Evolutionary conservation across 2,113 vertebrate genomes (phyloP).

Genomic region (Percopsis transmontana): DNA sequence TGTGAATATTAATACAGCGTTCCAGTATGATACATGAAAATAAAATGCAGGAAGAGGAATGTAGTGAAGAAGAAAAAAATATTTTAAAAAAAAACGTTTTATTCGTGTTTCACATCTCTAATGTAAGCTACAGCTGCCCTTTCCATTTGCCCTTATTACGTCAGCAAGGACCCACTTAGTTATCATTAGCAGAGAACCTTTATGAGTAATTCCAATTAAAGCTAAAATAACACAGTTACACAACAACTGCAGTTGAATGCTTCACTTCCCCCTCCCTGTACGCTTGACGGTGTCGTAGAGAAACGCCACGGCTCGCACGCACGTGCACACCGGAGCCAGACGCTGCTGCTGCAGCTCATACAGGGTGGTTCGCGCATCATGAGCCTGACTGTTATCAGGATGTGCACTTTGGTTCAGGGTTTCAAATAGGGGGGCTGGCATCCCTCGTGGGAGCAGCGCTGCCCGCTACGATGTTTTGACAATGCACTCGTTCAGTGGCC

Average conservation of each 20-base stretch:
- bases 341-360: conserved; percentile 12
- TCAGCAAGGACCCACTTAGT: neutral
- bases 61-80: no score
- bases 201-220: no score
- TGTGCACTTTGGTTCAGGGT: conserved; percentile 57
- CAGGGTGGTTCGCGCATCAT: conserved; percentile 47
- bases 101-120: no score
- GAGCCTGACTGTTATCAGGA: conserved; percentile 60
- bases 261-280: no score
- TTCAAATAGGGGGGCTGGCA: conserved; percentile 36
- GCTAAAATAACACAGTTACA: neutral
- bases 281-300: neutral
- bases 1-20: no score
- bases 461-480: conserved; percentile 29
- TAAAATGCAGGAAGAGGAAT: no score
- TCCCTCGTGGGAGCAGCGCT: conserved; percentile 52
- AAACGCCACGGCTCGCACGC: neutral
- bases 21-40: no score
- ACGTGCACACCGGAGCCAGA: conserved; percentile 5
- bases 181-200: neutral
- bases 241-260: conserved; percentile 1
- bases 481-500: conserved; percentile 29
- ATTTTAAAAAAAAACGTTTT: no score
- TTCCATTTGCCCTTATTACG: no score
- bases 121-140: neutral